Base-by-base conservation (phyloP, 2,888 invertebrate species). In the Ceratothoa steindachneri region DNA sequence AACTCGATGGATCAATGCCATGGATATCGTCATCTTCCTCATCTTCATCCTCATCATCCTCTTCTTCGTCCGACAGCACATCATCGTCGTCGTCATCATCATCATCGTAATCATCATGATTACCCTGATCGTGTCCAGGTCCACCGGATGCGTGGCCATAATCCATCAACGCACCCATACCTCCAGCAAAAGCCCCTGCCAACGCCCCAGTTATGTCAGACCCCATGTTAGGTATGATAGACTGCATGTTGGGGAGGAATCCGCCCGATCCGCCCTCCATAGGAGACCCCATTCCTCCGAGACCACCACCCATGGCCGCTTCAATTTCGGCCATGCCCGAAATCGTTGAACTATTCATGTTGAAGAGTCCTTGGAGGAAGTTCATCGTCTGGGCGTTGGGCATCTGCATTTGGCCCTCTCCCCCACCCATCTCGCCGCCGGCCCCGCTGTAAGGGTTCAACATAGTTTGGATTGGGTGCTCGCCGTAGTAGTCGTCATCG, bases 381-480 rank as follows among this genome's bases (percentile, higher is more conserved):
- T 73, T 75, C 78, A 78, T 75, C 3, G 75, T 75, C 60, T 75
- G 75, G 67, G 71, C 74, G n/a, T 74, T 73, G 22, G 77, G 77
- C 24, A 77, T 52, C 27, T 73, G n/a, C 66, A 77, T 74, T 27
- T 73, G 71, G 4, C 77, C 72, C 55, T 73, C 69, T 28, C 72
- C 75, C 12, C 71, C 72, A 5, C 68, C 74, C 9, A 67, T 74
- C 27, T 31, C 77, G 2, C 60, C 78, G 15, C 74, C 79, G 19
- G 67, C 72, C 0, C 31, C 72, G 15, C 52, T 69, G 64, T 73
- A 77, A 19, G 77, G 77, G 66, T 77, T 77, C 53, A 71, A 53
- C 77, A 77, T 71, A 19, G 77, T 69, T 64, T 73, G 73, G 67
- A 67, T 67, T 5, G 5, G 5, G n/a, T 30, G 15, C n/a, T 53